Evolutionary conservation across 2,888 invertebrate species (phyloP), one percentile per base, ranked within the genome.

Genomic region (Cryptus viduatorius): DNA sequence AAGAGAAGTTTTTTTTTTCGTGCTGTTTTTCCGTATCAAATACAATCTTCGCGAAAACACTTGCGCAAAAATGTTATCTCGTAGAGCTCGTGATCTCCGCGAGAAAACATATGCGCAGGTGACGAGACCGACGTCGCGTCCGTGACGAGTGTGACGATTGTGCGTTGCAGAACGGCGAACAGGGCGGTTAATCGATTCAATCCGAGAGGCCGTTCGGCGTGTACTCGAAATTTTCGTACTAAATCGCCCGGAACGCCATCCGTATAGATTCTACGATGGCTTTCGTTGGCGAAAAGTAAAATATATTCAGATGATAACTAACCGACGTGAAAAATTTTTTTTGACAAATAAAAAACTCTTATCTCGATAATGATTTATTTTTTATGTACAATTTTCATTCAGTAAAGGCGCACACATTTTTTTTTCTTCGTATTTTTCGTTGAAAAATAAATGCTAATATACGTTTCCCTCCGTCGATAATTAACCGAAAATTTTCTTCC

Each of bases 131-230:
- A 3, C 72, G 64, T 65, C 37, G 61, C 61, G 65, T 56, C 24
- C 71, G 71, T 59, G 71, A 79, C 79, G 71, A 71, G 79, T 68
- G 72, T 71, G 68, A 83, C 79, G 76, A 76, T 75, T 64, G 80
- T 71, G 61, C 75, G 79, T 78, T 69, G 78, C 81, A 64, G 71
- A 67, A 59, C 69, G 73, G 68, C 77, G 72, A 77, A 80, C 73
- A 77, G 73, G 69, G 73, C 77, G 64, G 73, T 81, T 37, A 81
- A 84, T 84, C 84, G 84, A 84, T 84, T 78, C 68, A 67, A 67
- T 73, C 46, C 37, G 44, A 31, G 10, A 67, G 67, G 4, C 61
- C 76, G 65, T 73, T 73, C 48, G 42, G 44, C 42, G 72, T 48
- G 44, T 53, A 31, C 67, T 50, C 73, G 68, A 44, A 61, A 61